Base-by-base conservation (phyloP, 2,888 invertebrate genomes). In the Ethmia dodecea region DNA sequence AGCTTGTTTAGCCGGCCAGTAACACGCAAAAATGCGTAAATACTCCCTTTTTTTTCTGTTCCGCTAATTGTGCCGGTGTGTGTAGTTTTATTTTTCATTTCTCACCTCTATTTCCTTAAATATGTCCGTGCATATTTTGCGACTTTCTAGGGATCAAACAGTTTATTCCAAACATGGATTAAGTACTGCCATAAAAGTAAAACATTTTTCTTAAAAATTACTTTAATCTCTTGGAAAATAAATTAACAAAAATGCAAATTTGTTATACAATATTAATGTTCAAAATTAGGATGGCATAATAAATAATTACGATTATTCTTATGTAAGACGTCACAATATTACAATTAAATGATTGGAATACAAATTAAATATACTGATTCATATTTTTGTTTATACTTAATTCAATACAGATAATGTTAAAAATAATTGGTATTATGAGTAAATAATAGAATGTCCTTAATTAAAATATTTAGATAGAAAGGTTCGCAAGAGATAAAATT, bases 171-270 rank as follows among this genome's bases (percentile, higher is more conserved):
- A 11, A 20, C 13, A 33, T 25, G 9, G 6, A 8, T 28, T 29
- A 24, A 9, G 24, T 11, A 20, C 8, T 29, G 6, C 10, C 2
- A 13, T 32, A 28, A 51, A 58, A 48, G 31, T 58, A 55, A 56
- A 57, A 60, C 40, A 35, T 34, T 28, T 37, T 53, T 63, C 75
- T 79, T 80, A 78, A 72, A 76, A 81, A 76, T 78, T 76, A 72
- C 59, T 84, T 83, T 86, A 83, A 80, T 84, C 73, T 76, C 78
- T 79, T 67, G 80, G 79, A 74, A 77, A 83, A 81, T 80, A 83
- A 84, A 80, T 81, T 79, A 81, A 81, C 77, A 73, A 70, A 58
- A 76, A 76, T 75, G 71, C 67, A 64, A 70, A 67, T 49, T 56
- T 63, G 64, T 57, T 66, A 60, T 69, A 69, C 62, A 68, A 60